These are phyloP conservation scores for Paradisaea rubra DNA, from an alignment of 2,113 vertebrate species.

Conservation along the genomic window DNA sequence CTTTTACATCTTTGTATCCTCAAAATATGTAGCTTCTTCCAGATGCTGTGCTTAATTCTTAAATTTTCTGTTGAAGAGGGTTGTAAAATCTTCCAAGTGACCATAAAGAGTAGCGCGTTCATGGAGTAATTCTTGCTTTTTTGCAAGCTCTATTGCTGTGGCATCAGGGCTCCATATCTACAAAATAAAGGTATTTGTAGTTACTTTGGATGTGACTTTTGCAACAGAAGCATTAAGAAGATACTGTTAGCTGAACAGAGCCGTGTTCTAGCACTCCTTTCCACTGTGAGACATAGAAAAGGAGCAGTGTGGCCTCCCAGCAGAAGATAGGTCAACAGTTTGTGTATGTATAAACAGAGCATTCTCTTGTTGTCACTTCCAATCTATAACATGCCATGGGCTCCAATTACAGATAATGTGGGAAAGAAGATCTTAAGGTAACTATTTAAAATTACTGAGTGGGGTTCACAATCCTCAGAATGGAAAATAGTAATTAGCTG, in stretches of 20 bases:
- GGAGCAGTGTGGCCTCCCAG: not conserved
- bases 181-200: constrained; percentile 4
- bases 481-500: not conserved
- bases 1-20: not conserved
- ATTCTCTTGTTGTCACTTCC: not conserved
- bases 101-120: constrained; percentile 64
- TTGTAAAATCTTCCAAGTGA: constrained; percentile 77
- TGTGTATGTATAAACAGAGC: not conserved
- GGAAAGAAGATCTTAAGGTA: not conserved
- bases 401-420: not conserved
- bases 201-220: not conserved
- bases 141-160: constrained; percentile 73
- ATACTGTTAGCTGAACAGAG: not conserved
- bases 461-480: not conserved
- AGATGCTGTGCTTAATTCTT: constrained; percentile 56
- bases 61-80: constrained; percentile 78
- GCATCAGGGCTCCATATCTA: constrained; percentile 81
- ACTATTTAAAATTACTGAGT: not conserved
- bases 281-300: not conserved
- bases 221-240: not conserved
- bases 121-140: constrained; percentile 68
- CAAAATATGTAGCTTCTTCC: not conserved
- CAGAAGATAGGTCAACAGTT: not conserved
- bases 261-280: not conserved
- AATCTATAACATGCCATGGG: not conserved